Evolutionary conservation across 2,113 vertebrate species (phyloP).

Genomic region (Pedetes capensis): DNA sequence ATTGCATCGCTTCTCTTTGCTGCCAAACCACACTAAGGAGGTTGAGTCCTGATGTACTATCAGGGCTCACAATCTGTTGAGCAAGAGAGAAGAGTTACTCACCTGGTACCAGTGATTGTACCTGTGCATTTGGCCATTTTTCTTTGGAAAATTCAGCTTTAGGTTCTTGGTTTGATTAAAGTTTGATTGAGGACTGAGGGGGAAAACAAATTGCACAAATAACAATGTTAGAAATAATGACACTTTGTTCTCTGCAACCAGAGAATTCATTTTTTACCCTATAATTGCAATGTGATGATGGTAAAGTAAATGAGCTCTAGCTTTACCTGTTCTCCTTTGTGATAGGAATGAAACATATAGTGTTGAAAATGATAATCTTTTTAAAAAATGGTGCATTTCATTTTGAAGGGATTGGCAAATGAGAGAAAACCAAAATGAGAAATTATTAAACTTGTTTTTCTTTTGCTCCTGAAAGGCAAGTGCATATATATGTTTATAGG

Average conservation of each 20-base stretch:
- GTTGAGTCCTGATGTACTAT: constrained; percentile 43
- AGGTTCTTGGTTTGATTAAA: constrained; percentile 58
- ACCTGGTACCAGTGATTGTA: not conserved
- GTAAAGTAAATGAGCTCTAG: not conserved
- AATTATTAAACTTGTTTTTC: not conserved
- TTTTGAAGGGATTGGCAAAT: not conserved
- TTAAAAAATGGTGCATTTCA: not conserved
- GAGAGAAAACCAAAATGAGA: constrained; percentile 17
- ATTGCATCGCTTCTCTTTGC: constrained; percentile 42
- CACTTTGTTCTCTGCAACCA: constrained; percentile 6
- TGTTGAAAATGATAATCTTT: not conserved
- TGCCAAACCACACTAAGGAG: not conserved
- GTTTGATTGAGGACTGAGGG: constrained; percentile 66
- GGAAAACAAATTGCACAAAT: constrained; percentile 51
- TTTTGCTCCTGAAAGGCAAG: not conserved
- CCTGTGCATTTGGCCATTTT: constrained; percentile 43
- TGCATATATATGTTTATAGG: not conserved
- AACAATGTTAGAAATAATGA: constrained; percentile 61
- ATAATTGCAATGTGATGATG: not conserved
- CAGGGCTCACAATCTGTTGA: not conserved
- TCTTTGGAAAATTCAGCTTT: constrained; percentile 57
- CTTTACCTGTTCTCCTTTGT: not conserved
- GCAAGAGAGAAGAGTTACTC: not conserved
- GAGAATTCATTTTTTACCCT: not conserved
- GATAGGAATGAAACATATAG: not conserved